Percentiles rank a stretch among this genome's conserved stretches.
Conservation (phyloP, 2,797 vertebrate genomes). For the Gymnopithys bicolor region DNA sequence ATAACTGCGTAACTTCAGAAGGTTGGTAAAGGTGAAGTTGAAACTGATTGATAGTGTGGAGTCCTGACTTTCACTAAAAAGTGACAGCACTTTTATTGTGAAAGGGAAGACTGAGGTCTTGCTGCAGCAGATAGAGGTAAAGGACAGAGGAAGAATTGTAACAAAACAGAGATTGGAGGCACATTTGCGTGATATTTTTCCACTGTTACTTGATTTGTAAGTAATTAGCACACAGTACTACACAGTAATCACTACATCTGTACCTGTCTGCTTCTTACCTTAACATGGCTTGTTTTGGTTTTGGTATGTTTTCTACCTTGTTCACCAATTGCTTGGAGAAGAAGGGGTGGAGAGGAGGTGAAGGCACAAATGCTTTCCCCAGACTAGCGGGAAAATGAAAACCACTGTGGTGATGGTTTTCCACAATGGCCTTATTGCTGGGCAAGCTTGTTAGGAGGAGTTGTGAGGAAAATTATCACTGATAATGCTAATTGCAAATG, state of each 20-base stretch:
- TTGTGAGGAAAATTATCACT: neutral
- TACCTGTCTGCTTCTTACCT: neutral
- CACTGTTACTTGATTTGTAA: neutral
- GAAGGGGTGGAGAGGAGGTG: neutral
- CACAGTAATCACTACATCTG: neutral
- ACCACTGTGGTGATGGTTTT: neutral
- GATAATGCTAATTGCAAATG: neutral
- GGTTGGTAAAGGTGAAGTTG: neutral
- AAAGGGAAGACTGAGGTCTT: neutral
- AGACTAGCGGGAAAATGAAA: neutral
- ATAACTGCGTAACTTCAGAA: neutral
- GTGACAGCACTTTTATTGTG: neutral
- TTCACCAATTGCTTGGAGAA: neutral
- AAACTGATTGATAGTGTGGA: accelerated
- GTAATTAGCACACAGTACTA: neutral
- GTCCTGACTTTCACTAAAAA: neutral
- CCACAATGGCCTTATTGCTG: neutral
- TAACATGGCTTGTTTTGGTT: neutral
- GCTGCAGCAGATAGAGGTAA: neutral
- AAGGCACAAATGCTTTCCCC: neutral
- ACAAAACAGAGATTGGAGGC: neutral
- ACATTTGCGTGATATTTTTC: accelerated
- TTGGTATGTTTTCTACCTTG: neutral
- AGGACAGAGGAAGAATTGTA: neutral
- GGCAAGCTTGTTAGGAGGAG: neutral